phyloP scores from a whole-genome alignment of 2,113 vertebrate species.

The Gavialis gangeticus region DNA sequence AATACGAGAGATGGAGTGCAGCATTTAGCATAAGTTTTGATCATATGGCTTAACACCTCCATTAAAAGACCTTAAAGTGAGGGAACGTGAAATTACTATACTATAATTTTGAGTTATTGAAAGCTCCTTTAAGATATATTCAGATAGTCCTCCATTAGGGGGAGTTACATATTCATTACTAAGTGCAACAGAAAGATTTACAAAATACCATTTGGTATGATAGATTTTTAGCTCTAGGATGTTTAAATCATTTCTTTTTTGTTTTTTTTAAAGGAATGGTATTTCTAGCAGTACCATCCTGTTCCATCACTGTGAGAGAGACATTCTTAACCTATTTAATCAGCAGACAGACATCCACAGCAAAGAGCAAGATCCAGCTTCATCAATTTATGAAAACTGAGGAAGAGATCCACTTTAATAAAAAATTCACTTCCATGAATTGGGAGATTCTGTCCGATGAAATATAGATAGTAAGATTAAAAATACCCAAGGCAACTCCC shows the following conservation, averaged over 20 bases:
- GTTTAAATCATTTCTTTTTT: background rate
- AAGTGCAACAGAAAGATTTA: conserved; percentile 30
- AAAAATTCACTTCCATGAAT: background rate
- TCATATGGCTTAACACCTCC: background rate
- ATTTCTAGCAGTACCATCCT: background rate
- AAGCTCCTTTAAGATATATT: conserved; percentile 51
- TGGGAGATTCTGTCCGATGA: conserved; percentile 7
- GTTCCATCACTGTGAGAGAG: background rate
- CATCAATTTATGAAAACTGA: background rate
- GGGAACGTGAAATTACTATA: background rate
- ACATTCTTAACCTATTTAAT: background rate
- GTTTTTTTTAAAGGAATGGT: conserved; percentile 1
- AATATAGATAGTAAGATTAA: background rate
- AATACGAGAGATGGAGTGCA: background rate
- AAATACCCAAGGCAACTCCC: background rate
- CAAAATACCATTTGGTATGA: background rate
- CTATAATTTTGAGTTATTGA: conserved; percentile 7
- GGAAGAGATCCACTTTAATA: background rate
- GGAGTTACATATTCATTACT: conserved; percentile 58
- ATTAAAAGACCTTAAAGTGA: background rate
- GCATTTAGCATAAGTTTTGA: background rate
- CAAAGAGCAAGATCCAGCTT: background rate
- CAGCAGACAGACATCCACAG: background rate
- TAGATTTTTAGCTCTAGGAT: conserved; percentile 30
- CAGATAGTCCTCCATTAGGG: conserved; percentile 70